Evolutionary conservation across 2,888 invertebrate genomes (phyloP), one percentile per base, ranked within the genome.

Genomic region (Nemapogon koenigi): DNA sequence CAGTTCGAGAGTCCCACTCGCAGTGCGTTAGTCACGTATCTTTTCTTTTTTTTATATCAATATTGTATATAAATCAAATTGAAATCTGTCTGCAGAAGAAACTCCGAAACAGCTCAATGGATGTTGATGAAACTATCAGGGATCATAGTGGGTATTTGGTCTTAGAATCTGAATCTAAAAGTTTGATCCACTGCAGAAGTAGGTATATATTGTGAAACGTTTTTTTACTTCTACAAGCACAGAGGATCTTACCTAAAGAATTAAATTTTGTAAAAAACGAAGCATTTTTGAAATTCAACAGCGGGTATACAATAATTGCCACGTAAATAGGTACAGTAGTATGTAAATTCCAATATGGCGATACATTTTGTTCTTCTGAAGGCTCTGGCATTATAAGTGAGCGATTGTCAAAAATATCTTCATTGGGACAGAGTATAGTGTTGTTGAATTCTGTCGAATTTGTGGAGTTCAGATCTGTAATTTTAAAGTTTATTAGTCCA

Each of bases 181-280:
- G n/a, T n/a, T n/a, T n/a, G n/a, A n/a, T n/a, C n/a, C n/a, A n/a
- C n/a, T n/a, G n/a, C n/a, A n/a, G n/a, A n/a, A n/a, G n/a, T n/a
- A n/a, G n/a, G n/a, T n/a, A n/a, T n/a, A n/a, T 10, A 22, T n/a
- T n/a, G n/a, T n/a, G n/a, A n/a, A n/a, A n/a, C n/a, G n/a, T n/a
- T n/a, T n/a, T n/a, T 15, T 27, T 11, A 22, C 18, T 28, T 8
- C 13, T 11, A 14, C 11, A 19, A 6, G 28, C 28, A 16, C 3
- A 11, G 10, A 25, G 6, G 32, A 59, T n/a, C 82, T 81, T 66
- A 91, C 94, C 94, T 41, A 94, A 69, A 37, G 94, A 91, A 65
- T 94, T 95, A 55, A 95, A 94, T 63, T 90, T 94, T 8, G 94
- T 93, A 65, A 96, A 96, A 58, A 96, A 94, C 0, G 92, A 90